phyloP scores from a whole-genome alignment of 2,797 vertebrate genomes.

The Luscinia luscinia region DNA sequence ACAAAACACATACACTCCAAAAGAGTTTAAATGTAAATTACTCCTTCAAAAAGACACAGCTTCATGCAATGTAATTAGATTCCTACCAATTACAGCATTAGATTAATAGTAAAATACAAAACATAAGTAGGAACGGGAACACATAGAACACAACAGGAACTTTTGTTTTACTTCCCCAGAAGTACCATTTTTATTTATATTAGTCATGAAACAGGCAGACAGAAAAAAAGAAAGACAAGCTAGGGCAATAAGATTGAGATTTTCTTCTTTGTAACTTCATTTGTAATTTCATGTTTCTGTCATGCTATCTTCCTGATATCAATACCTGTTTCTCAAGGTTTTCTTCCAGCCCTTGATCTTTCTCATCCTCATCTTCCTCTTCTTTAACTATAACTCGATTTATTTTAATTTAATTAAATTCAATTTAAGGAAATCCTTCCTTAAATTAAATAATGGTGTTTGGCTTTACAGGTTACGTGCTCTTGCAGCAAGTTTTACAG shows the following conservation, averaged over 20 bases:
- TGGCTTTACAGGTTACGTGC: not conserved
- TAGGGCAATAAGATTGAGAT: not conserved
- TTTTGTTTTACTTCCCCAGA: not conserved
- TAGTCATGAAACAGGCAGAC: not conserved
- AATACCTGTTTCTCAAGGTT: not conserved
- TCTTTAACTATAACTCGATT: not conserved
- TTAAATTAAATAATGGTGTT: not conserved
- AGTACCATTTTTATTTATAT: not conserved
- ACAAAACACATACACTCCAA: not conserved
- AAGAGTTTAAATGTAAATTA: conserved; percentile 11
- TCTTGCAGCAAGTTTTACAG: not conserved
- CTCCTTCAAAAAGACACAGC: not conserved
- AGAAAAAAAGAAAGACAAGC: not conserved
- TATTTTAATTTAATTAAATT: not conserved
- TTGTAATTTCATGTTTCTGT: not conserved
- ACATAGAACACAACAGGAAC: not conserved
- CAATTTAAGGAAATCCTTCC: not conserved
- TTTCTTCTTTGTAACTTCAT: not conserved
- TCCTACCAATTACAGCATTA: not conserved
- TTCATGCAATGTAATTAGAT: not conserved
- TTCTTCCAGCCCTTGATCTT: not conserved
- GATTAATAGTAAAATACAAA: not conserved
- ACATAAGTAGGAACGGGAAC: not conserved
- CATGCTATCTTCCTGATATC: not conserved
- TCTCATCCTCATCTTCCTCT: not conserved